Percentiles rank a stretch among this genome's conserved stretches.
Evolutionary conservation across 2,888 invertebrate genomes (phyloP).

Genomic region (Perdita meconis): DNA sequence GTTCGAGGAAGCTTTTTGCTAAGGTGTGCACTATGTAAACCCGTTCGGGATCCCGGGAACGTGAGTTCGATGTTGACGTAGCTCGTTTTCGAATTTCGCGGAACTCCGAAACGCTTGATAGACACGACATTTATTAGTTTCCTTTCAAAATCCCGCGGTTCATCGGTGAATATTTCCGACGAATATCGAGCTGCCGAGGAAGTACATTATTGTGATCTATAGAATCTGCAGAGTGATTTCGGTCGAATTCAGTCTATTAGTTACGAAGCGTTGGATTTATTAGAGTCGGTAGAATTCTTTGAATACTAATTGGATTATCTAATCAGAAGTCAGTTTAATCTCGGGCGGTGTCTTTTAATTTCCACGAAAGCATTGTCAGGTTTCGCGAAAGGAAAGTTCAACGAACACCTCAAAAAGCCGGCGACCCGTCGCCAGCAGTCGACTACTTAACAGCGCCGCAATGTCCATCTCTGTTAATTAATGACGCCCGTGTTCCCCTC

Average conservation of each 20-base stretch:
- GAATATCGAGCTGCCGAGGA: constrained; percentile 16
- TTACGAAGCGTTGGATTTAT: no score
- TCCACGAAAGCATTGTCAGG: no score
- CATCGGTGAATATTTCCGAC: constrained; percentile 11
- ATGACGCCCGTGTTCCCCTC: not conserved
- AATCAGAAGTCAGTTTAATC: no score
- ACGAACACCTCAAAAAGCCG: no score
- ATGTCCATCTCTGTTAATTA: not conserved
- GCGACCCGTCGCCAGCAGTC: no score
- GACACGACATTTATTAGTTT: constrained; percentile 44
- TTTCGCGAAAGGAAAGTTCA: no score
- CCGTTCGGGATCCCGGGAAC: constrained; percentile 49
- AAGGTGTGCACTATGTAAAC: constrained; percentile 6
- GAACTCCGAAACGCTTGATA: constrained; percentile 40
- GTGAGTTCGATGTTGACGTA: constrained; percentile 43
- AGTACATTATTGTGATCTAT: constrained; percentile 18
- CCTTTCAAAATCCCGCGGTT: constrained; percentile 33
- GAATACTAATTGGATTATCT: no score
- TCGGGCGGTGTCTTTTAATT: no score
- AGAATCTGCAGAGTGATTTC: not conserved
- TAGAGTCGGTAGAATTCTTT: no score
- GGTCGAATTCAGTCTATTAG: no score
- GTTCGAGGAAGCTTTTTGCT: constrained; percentile 55
- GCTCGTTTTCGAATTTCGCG: constrained; percentile 60
- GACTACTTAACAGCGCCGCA: not conserved